Base-by-base conservation (phyloP, 1,140 invertebrate genomes). In the Sminthurides bifidus region DNA sequence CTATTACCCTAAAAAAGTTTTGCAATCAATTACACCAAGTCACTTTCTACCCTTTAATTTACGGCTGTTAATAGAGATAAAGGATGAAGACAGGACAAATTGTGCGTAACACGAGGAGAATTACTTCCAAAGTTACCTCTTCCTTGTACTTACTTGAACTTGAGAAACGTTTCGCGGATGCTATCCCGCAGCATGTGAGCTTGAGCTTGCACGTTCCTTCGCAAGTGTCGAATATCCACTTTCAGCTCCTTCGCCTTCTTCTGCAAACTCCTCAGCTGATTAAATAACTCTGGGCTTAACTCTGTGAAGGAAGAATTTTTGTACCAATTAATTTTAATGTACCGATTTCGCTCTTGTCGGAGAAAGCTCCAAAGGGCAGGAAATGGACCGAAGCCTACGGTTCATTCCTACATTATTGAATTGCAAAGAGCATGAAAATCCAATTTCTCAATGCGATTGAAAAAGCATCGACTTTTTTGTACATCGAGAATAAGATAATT, bases 231-330 rank as follows among this genome's bases (percentile, higher is more conserved):
- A 53, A 95, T 82, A 74, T 97, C 92, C 58, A 84, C 80, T 53
- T 85, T 76, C 17, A 96, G 75, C 70, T 93, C 89, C 67, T 86
- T 89, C 6, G 89, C 85, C 68, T 89, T 87, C 68, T 91, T 91
- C 66, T 92, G 87, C 48, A 94, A 71, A 30, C 81, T 78, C 45
- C 85, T 74, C 38, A 93, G 70, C 60, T 92, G 87, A 69, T 84
- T 85, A 70, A 87, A 89, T 76, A 88, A 85, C 69, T 91, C 87
- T 2, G 84, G 83, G 3, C 84, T 84, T 2, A 91, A 75, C 27
- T 79, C 78, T 58, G 82, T 48, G 4, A 48, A 10, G n/a, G 37
- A 38, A 24, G 19, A 35, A 56, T 51, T 23, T 54, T 21, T 54
- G 54, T 48, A 52, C 14, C 29, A 52, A 52, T 50, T 38, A 27